Percentiles rank a stretch among this genome's conserved stretches.
phyloP scores from a whole-genome alignment of 2,113 vertebrate genomes.

The Grammomys surdaster region DNA sequence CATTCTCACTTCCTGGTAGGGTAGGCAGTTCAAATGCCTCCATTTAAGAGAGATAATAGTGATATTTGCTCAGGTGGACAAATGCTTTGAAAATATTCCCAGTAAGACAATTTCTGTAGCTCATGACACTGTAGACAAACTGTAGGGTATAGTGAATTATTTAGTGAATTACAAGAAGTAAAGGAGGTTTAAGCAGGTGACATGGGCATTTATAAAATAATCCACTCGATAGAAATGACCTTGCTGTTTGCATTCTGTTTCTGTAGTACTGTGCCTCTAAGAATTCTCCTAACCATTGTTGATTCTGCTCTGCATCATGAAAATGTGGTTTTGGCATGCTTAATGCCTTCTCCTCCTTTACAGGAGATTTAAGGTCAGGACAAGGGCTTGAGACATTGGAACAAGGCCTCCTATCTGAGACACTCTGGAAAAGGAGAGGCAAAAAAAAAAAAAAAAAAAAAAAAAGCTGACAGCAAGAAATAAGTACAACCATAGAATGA shows the following conservation, averaged over 20 bases:
- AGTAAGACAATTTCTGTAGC: not conserved
- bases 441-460: not conserved
- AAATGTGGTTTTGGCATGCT: not conserved
- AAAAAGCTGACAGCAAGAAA: not conserved
- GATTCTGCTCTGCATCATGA: not conserved
- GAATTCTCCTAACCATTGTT: not conserved
- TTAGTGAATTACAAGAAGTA: not conserved
- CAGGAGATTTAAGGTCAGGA: not conserved
- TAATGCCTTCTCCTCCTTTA: not conserved
- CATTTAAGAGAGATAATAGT: not conserved
- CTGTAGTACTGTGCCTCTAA: not conserved
- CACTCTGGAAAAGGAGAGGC: not conserved
- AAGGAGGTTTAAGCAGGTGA: not conserved
- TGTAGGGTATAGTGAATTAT: not conserved
- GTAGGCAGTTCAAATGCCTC: not conserved
- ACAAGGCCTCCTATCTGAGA: not conserved
- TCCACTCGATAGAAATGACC: not conserved
- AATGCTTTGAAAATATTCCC: slow-evolving; percentile 24
- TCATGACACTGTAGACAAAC: not conserved
- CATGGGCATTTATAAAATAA: not conserved
- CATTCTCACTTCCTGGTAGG: not conserved
- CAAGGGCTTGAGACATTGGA: not conserved
- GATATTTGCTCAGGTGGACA: slow-evolving; percentile 31
- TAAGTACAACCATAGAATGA: not conserved
- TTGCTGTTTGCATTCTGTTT: not conserved